These are phyloP conservation scores for Nasonia oneida DNA, from an alignment of 2,888 invertebrate species.

Conservation along the genomic window DNA sequence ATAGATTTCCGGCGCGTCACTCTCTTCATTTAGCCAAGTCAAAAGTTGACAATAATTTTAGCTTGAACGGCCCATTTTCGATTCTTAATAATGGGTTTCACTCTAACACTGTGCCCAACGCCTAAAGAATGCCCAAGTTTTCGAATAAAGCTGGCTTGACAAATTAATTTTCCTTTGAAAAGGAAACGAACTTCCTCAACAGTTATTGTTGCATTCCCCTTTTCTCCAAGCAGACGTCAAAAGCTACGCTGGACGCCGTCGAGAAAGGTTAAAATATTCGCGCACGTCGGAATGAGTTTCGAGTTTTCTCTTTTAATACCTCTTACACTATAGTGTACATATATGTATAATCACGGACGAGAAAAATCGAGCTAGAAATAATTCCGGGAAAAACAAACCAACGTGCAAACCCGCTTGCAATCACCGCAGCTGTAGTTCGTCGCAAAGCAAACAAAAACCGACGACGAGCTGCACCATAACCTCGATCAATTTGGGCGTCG, in stretches of 20 bases:
- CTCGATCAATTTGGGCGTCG: constrained; percentile 2
- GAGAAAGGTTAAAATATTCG: not conserved
- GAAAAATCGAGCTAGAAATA: not conserved
- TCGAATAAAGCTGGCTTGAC: not conserved
- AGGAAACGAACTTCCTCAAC: not conserved
- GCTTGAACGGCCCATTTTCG: not conserved
- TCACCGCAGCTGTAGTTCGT: not conserved
- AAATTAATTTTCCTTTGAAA: not conserved
- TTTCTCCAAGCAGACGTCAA: not conserved
- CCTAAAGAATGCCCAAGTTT: not conserved
- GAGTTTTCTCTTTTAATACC: not conserved
- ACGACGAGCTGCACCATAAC: constrained; percentile 28
- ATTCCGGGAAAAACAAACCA: not conserved
- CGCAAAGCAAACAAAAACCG: not conserved
- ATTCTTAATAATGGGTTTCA: not conserved
- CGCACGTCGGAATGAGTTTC: not conserved
- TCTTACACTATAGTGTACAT: not conserved
- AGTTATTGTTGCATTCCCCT: not conserved
- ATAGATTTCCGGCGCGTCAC: not conserved
- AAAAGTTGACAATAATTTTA: constrained; percentile 1
- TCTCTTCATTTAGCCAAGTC: not conserved
- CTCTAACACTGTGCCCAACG: not conserved
- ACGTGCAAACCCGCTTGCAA: not conserved
- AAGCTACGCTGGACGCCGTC: not conserved
- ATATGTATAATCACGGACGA: not conserved